A percentile compares a stretch with the other conserved stretches of the same genome.
Conservation (phyloP, 2,113 vertebrate genomes). For the Vulpes vulpes region DNA sequence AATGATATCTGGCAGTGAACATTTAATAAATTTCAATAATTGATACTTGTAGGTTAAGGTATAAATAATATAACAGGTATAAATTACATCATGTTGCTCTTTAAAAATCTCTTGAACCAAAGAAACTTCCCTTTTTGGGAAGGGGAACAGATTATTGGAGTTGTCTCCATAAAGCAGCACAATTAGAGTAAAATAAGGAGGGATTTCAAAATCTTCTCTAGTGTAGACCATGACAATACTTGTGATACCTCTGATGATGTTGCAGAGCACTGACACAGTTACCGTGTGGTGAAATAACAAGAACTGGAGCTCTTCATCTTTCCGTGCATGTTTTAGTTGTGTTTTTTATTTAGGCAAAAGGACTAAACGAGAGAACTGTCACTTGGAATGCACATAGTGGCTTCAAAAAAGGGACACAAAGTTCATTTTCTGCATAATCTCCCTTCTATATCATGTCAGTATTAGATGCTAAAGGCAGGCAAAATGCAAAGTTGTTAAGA, state of each 20-base stretch:
- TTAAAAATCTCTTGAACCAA: constrained; percentile 46
- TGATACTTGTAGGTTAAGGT: constrained; percentile 33
- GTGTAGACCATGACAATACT: not conserved
- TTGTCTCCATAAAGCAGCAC: not conserved
- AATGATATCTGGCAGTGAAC: not conserved
- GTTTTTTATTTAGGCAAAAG: not conserved
- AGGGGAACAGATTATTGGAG: not conserved
- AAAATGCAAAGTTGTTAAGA: constrained; percentile 47
- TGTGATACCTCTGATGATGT: not conserved
- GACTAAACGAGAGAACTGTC: not conserved
- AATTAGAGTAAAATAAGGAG: not conserved
- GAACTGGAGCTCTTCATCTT: not conserved
- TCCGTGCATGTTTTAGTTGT: not conserved
- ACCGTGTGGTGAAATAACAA: not conserved
- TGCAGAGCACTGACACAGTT: not conserved
- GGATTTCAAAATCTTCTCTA: not conserved
- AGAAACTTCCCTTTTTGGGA: not conserved
- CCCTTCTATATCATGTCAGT: not conserved
- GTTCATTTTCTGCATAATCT: not conserved
- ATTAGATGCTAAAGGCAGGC: not conserved
- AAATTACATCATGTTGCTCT: not conserved
- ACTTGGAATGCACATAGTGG: not conserved
- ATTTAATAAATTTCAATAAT: constrained; percentile 46
- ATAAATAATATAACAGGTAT: not conserved
- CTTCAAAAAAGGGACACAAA: not conserved